phyloP scores from a whole-genome alignment of 1,140 invertebrate genomes.

The Bombus consobrinus region DNA sequence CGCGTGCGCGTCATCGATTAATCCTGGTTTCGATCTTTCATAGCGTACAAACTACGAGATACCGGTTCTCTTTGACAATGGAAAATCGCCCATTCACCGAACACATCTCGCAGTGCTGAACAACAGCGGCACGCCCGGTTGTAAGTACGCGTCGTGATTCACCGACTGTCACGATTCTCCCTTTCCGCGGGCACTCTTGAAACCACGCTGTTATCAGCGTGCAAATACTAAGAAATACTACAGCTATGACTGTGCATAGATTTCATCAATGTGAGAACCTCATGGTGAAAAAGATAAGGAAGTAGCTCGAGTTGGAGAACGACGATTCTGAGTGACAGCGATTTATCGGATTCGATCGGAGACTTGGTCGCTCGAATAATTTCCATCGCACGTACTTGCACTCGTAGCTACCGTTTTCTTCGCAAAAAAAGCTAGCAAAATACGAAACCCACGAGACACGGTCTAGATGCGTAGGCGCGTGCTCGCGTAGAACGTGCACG shows the following conservation, averaged over 20 bases:
- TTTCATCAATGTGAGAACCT: too few relatives aligned
- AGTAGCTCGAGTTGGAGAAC: too few relatives aligned
- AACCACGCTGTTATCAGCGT: not conserved
- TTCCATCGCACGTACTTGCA: too few relatives aligned
- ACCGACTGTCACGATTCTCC: not conserved
- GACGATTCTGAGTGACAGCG: too few relatives aligned
- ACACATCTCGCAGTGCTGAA: conserved; percentile 25
- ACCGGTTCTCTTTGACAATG: conserved; percentile 49
- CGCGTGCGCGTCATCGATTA: not conserved
- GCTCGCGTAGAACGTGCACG: conserved; percentile 22
- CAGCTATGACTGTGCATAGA: too few relatives aligned
- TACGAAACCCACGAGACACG: conserved; percentile 42
- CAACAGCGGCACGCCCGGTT: conserved; percentile 30
- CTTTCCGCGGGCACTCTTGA: not conserved
- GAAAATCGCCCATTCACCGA: conserved; percentile 45
- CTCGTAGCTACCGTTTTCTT: conserved; percentile 28
- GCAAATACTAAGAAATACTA: too few relatives aligned
- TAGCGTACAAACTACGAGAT: not conserved
- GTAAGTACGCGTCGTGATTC: conserved; percentile 4
- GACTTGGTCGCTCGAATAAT: too few relatives aligned
- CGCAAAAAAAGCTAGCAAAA: not conserved
- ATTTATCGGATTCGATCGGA: too few relatives aligned
- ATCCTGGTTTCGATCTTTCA: not conserved
- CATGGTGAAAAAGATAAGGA: too few relatives aligned
- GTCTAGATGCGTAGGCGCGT: not conserved